Base-by-base conservation (phyloP, 2,888 invertebrate species). In the Drosophila phalerata region DNA sequence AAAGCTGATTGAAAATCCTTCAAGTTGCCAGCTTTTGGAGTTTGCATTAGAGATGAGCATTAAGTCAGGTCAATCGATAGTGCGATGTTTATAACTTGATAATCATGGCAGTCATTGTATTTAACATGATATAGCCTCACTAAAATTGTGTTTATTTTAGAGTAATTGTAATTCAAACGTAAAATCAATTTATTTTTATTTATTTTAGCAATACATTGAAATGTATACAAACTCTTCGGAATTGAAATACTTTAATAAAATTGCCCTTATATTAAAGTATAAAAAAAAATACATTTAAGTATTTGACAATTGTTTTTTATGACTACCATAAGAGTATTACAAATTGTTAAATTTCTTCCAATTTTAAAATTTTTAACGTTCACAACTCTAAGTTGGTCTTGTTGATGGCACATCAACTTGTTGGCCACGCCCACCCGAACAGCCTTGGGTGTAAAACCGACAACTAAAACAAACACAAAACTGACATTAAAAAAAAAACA, bases 1-100 rank as follows among this genome's bases (percentile, higher is more conserved):
- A 49, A 34, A 56, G 68, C 48, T 75, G 72, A 79, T 79, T 78
- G 69, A 48, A 75, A 79, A 49, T 64, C 38, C 52, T 58, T 49
- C n/a, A 45, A 61, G 45, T 13, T 60, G 47, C n/a, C 13, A 37
- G 32, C 56, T 42, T 53, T 38, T 8, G 9, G 8, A 37, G 10
- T 8, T 48, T 42, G 25, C 13, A 43, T 8, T 30, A 58, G 63
- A 42, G 70, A 75, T 73, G 70, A 40, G 43, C 63, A 25, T 19
- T 0, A 34, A 37, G 17, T 15, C 32, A 28, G 15, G 8, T 5
- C 13, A 28, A 42, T 43, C 43, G 22, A 43, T 42, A 19, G 9
- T 10, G 0, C 5, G 19, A 8, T 19, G 3, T 8, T 11, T 34
- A 6, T 17, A 17, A 15, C 6, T 30, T 17, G 3, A 0, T 1